Evolutionary conservation across 2,797 vertebrate species (phyloP).

Genomic region (Pogoniulus pusillus): DNA sequence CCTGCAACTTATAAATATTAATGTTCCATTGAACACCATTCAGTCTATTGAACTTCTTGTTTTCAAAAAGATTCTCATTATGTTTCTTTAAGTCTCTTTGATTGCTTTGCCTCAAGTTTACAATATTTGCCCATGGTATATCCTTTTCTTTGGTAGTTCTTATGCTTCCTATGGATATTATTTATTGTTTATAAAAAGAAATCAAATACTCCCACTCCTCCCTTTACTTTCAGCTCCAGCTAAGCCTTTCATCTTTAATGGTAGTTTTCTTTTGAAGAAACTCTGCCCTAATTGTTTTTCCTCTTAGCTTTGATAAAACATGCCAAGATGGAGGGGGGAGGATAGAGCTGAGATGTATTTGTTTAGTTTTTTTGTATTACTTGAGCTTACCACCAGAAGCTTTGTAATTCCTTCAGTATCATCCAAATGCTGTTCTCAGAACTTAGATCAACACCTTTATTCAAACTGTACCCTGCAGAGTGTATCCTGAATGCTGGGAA

Average conservation of each 20-base stretch:
- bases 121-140: not conserved
- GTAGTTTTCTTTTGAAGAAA: slow-evolving; percentile 27
- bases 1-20: not conserved
- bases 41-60: not conserved
- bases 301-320: slow-evolving; percentile 9
- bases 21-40: not conserved
- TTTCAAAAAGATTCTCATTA: not conserved
- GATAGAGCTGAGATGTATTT: not conserved
- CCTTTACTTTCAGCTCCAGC: not conserved
- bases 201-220: not conserved
- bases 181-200: slow-evolving; percentile 2
- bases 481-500: not conserved
- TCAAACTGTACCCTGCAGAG: not conserved
- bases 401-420: slow-evolving; percentile 14
- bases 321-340: not conserved
- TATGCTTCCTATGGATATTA: not conserved
- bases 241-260: slow-evolving; percentile 32
- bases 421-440: not conserved
- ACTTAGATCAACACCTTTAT: slow-evolving; percentile 6
- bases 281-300: slow-evolving; percentile 22
- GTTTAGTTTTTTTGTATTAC: slow-evolving; percentile 29
- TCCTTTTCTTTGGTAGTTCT: not conserved
- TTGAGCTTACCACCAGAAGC: not conserved
- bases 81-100: not conserved
- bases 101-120: not conserved